Evolutionary conservation across 1,140 invertebrate genomes (phyloP).

Genomic region (Bombus balteatus): DNA sequence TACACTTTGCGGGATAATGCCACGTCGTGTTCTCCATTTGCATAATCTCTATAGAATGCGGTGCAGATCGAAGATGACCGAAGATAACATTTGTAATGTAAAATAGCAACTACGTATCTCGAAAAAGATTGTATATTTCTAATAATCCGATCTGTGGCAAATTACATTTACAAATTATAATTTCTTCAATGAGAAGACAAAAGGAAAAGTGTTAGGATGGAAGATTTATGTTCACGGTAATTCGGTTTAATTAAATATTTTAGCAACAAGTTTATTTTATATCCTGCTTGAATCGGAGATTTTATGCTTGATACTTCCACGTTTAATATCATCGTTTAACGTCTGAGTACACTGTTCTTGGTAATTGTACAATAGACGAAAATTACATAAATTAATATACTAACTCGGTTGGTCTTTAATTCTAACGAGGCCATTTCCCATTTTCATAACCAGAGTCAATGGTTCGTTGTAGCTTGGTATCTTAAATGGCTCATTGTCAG

Average conservation of each 20-base stretch:
- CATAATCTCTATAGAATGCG: constrained; percentile 44
- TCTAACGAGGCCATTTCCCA: not conserved
- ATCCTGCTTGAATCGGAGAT: too few species aligned
- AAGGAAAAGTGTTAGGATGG: not conserved
- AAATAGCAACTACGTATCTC: constrained; percentile 15
- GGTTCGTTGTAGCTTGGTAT: not conserved
- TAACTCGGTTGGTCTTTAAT: not conserved
- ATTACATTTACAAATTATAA: not conserved
- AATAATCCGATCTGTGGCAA: not conserved
- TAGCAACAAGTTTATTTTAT: too few species aligned
- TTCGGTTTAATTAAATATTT: not conserved
- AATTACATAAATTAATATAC: too few species aligned
- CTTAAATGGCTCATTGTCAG: not conserved
- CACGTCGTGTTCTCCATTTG: constrained; percentile 35
- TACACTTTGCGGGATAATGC: constrained; percentile 37
- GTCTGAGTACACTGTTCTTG: too few species aligned
- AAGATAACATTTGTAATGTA: constrained; percentile 28
- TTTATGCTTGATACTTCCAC: too few species aligned
- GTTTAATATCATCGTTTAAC: too few species aligned
- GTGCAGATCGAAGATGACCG: constrained; percentile 16
- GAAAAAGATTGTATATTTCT: not conserved
- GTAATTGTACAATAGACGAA: not conserved
- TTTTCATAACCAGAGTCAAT: not conserved
- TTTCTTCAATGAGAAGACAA: not conserved
- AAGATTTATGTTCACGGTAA: not conserved